Evolutionary conservation across 2,888 invertebrate genomes (phyloP), one percentile per base, ranked within the genome.

Genomic region (Barypeithes pellucidus): DNA sequence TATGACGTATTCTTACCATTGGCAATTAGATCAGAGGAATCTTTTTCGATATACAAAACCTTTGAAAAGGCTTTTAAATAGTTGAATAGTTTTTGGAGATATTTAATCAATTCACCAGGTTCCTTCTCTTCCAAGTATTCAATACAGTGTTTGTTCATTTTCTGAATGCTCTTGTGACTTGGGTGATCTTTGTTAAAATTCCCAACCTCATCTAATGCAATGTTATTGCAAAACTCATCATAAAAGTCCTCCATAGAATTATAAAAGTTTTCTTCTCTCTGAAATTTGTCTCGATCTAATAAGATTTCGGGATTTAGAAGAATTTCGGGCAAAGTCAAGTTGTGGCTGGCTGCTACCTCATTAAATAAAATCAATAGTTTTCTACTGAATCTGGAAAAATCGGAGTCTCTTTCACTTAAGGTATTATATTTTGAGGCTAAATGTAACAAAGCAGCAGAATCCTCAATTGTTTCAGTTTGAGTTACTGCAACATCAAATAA

Each of bases 51-150:
- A 61, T 82, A 84, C 3, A 84, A 80, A 20, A 90, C 81, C 78
- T 88, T 88, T 0, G 88, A 87, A 39, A 90, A 89, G 0, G 89
- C 88, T 83, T 89, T 89, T 63, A 89, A 86, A 78, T 90, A 91
- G 82, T 88, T 89, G 78, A 89, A 89, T 75, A 90, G 87, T 84
- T 88, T 88, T 78, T 87, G 85, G 59, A 90, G 82, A 79, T 89
- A 90, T 67, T 79, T 80, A 5, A 75, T 70, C 20, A 63, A 76
- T 62, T 79, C 79, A 11, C 52, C 41, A 16, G 14, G 8, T n/a
- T 43, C 43, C 29, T 43, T 61, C 24, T 66, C 36, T 54, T 76
- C 70, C 2, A 67, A 39, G 67, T 75, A 79, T 16, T 78, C 85
- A 0, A 68, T 11, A 86, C 88, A 54, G 85, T 88, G 76, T 85